Base-by-base conservation (phyloP, 53 echinoderm and acorn worm species). In the Paelopatides confundens region DNA sequence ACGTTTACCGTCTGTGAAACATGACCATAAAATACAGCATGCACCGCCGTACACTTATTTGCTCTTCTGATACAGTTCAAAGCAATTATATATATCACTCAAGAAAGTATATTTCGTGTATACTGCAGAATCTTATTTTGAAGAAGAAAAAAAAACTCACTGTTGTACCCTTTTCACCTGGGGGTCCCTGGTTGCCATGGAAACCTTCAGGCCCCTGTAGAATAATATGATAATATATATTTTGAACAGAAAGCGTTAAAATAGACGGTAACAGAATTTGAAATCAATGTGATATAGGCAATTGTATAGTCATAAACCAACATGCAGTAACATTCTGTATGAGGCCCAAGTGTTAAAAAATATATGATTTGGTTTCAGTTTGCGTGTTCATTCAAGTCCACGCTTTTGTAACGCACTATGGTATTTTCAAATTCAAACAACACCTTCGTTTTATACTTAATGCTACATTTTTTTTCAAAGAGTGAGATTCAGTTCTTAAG, bases 171-270 rank as follows among this genome's bases (percentile, higher is more conserved):
- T 74, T 74, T 21, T 74, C 27, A 43, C 74, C 74, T 74, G 38
- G 47, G 23, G 74, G 43, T 74, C 74, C 74, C 14, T 74, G 74
- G 28, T 74, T 27, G 11, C 74, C 74, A 24, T 17, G 74, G 27
- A 26, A 39, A 46, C 74, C 74, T 27, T 43, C 46, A 21, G 74
- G 39, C 46, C 74, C 74, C 74, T 74, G 46, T 33, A 74, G 46
- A 39, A 39, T 12, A 37, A 58, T 58, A 58, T 23, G 58, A 58
- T 17, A 5, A 58, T 58, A 58, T 18, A 58, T 58, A 58, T 58
- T 58, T 58, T 21, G 58, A 58, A 21, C 58, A 58, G 58, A 58
- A 58, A 58, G 58, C 58, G 58, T 58, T 58, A 58, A 58, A 58
- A 2, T 58, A 58, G 3, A 58, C 24, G 17, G 21, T 58, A 58